Conservation (phyloP, 2,797 vertebrate species). For the Brachyrhaphis roseni region DNA sequence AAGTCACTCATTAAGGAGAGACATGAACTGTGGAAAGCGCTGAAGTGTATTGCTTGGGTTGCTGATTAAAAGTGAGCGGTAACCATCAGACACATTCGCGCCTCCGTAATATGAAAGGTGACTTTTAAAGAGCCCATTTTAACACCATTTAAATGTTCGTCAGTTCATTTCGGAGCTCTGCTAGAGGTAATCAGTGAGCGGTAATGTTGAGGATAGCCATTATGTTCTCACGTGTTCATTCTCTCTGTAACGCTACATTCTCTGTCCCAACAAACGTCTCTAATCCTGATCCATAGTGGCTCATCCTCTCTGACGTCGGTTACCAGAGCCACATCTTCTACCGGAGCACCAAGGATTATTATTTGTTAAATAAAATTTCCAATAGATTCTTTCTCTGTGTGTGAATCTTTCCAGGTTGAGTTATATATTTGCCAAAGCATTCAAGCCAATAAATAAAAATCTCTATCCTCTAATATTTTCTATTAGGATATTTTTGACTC, state of each 20-base stretch:
- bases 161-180: neutral
- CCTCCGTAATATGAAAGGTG: neutral
- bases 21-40: neutral
- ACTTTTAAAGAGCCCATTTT: neutral
- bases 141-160: neutral
- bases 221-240: neutral
- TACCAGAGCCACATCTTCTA: no score
- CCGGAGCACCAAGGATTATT: no score
- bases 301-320: no score
- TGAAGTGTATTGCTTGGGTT: conserved; percentile 6
- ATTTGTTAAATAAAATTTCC: no score
- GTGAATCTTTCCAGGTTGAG: no score
- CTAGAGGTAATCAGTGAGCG: neutral
- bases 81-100: conserved; percentile 8
- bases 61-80: conserved; percentile 17
- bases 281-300: no score
- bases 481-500: neutral
- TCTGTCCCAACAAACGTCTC: neutral
- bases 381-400: no score
- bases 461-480: neutral
- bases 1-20: conserved; percentile 1
- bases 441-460: neutral
- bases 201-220: neutral
- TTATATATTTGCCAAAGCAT: neutral
- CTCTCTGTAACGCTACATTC: no score